phyloP scores from a whole-genome alignment of 1,140 invertebrate genomes.

The Drosophila ambigua region DNA sequence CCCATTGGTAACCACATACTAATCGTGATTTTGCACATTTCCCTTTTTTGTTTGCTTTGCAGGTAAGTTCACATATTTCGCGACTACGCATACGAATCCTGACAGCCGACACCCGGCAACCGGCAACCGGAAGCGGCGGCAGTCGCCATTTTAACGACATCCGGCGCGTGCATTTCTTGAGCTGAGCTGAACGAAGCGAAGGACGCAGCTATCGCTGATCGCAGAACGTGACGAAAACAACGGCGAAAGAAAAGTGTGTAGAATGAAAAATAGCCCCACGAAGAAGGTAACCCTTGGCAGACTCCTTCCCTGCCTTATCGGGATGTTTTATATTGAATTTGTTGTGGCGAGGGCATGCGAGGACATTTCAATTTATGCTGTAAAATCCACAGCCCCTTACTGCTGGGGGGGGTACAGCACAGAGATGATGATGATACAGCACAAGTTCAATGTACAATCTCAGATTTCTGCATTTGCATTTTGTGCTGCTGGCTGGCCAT shows the following conservation, averaged over 20 bases:
- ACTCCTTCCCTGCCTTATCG: slow-evolving; percentile 46
- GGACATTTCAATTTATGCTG: slow-evolving; percentile 62
- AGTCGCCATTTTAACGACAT: slow-evolving; percentile 68
- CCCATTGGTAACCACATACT: slow-evolving; percentile 21
- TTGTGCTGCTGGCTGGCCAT: slow-evolving; percentile 25
- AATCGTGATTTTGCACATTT: slow-evolving; percentile 61
- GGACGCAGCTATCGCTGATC: slow-evolving; percentile 55
- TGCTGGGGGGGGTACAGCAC: too few relatives aligned
- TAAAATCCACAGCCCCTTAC: background rate
- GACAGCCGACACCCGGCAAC: slow-evolving; percentile 14
- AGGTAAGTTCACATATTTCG: slow-evolving; percentile 72
- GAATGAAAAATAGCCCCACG: slow-evolving; percentile 30
- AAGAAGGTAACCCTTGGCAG: slow-evolving; percentile 60
- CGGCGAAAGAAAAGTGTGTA: slow-evolving; percentile 22
- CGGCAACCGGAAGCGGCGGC: slow-evolving; percentile 38
- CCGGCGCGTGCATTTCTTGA: slow-evolving; percentile 72
- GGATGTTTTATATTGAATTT: slow-evolving; percentile 67
- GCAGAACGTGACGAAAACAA: slow-evolving; percentile 70
- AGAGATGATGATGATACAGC: slow-evolving; percentile 54
- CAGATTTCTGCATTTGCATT: slow-evolving; percentile 51
- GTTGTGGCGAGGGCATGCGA: slow-evolving; percentile 53
- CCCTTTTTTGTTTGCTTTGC: slow-evolving; percentile 46
- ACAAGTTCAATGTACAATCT: slow-evolving; percentile 76
- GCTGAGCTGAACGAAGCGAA: slow-evolving; percentile 21
- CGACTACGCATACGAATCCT: slow-evolving; percentile 9